Evolutionary conservation across 2,113 vertebrate genomes (phyloP), one percentile per base, ranked within the genome.

Genomic region (Cryptotis parvus): DNA sequence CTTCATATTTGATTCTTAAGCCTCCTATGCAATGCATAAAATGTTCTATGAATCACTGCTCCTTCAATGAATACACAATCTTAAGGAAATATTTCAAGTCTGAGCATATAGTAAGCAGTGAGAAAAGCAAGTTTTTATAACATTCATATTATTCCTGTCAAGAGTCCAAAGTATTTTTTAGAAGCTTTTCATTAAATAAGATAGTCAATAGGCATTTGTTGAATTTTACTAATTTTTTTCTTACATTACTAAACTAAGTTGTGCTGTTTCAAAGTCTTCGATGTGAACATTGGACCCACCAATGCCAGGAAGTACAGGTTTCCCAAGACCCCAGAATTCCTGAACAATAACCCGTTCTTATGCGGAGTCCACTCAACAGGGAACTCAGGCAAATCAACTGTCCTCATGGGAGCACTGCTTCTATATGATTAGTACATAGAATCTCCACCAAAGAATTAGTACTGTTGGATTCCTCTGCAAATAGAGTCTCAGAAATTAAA

Each of bases 161-260:
- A 68, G 72, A 83, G 79, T 12, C 12, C 49, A 18, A 70, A 78
- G 63, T 72, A 73, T 90, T 83, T n/a, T 89, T 78, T 52, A 76
- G 65, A 92, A n/a, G 66, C 15, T 87, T 78, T 87, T 35, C n/a
- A 89, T 90, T 90, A 85, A 84, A 69, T 6, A n/a, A 6, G 61
- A 24, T n/a, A 75, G 84, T 74, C 45, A 45, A 27, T 70, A 69
- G n/a, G 8, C 31, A 88, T 69, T 52, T 84, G 33, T 63, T 70
- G 39, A 73, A 74, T 78, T 81, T 22, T 63, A 81, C 1, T 52
- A 31, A 33, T 22, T 63, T 73, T n/a, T 73, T 73, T 77, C 31
- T 82, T 87, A 55, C 3, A 39, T 52, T 35, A 68, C 11, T 27
- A 75, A 58, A 79, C 29, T 84, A 61, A 26, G 9, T 37, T 72